Base-by-base conservation (phyloP, 2,797 vertebrate species). In the Triplophysa yarkandensis region DNA sequence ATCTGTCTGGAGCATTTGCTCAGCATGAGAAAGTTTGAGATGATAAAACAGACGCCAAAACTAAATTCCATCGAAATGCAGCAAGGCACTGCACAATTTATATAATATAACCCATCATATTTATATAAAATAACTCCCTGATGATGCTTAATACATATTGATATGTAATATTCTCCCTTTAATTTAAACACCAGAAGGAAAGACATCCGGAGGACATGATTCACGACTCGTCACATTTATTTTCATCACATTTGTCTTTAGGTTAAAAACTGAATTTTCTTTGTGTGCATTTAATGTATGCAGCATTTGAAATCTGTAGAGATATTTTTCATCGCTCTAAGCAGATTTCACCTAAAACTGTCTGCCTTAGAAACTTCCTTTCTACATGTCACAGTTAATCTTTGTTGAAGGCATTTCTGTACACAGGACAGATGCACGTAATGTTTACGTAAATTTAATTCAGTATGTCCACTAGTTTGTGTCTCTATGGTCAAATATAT, bases 331-430 rank as follows among this genome's bases (percentile, higher is more conserved):
- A 80, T 83, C 80, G 62, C 41, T 86, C 52, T 80, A 71, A 83
- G 74, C 75, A 80, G 78, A 78, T 74, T 72, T 72, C 46, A 71
- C 64, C 73, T 36, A 34, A 79, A 48, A 81, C 74, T 69, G 68
- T 77, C 69, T 81, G 67, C 64, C 36, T 80, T 76, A 52, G 77
- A 74, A 83, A 81, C 62, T 68, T 80, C 70, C 55, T 77, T 85
- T 86, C 81, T 81, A 82, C 80, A 83, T 80, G 62, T 79, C 83
- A 61, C 34, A 44, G 66, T 32, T 79, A 54, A 77, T 77, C 77
- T 77, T 76, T 74, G 55, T 52, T 72, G 67, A 64, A 65, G 60
- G 46, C 48, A 58, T 68, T 77, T 43, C 8, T 71, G 73, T 54
- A 55, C 67, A 68, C 50, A 52, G 67, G 27, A 65, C 48, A 32